A percentile compares a stretch with the other conserved stretches of the same genome.
Evolutionary conservation across 2,888 invertebrate species (phyloP).

Genomic region (Clanis bilineata): DNA sequence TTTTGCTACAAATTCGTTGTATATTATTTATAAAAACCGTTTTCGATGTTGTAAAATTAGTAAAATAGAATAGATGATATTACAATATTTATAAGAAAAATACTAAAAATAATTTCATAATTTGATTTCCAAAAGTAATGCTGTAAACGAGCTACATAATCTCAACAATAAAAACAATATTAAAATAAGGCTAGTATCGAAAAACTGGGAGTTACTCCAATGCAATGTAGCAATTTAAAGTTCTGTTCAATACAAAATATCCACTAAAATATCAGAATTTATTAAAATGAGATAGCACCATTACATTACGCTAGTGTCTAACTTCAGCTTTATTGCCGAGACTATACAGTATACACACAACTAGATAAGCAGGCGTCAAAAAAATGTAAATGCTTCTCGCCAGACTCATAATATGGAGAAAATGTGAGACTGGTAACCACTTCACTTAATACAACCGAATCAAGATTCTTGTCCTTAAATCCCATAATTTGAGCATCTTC

Average conservation of each 20-base stretch:
- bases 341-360: neutral
- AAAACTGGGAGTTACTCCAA: neutral
- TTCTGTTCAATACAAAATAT: neutral
- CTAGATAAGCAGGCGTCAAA: neutral
- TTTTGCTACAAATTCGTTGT: slow-evolving; percentile 2
- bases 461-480: neutral
- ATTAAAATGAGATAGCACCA: slow-evolving; percentile 34
- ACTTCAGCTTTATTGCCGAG: neutral
- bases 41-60: neutral
- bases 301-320: slow-evolving; percentile 24
- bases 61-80: neutral
- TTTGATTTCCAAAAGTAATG: neutral
- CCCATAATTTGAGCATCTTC: neutral
- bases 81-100: neutral
- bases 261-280: neutral
- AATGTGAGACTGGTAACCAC: neutral
- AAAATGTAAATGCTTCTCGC: no score
- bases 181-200: neutral
- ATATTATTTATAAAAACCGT: neutral
- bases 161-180: neutral
- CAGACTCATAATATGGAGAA: neutral
- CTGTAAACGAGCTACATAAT: neutral
- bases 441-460: neutral
- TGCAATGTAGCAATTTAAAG: neutral
- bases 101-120: neutral